phyloP scores from a whole-genome alignment of 1,140 invertebrate species.

The Scylla paramamosain region DNA sequence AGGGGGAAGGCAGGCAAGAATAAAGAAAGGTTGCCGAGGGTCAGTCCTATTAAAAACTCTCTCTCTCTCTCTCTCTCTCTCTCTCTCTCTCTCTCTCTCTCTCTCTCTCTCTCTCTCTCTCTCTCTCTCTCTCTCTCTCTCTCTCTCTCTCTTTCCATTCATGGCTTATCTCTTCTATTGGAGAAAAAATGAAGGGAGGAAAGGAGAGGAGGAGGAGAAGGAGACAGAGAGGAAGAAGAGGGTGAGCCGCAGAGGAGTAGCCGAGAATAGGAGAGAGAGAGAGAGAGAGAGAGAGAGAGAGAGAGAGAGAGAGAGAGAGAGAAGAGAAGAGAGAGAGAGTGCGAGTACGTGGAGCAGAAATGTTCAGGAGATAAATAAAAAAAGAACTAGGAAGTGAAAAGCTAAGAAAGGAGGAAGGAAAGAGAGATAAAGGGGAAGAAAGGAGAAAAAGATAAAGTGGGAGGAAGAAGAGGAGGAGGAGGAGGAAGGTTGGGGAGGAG shows the following conservation, averaged over 20 bases:
- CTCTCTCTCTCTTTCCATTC: neutral
- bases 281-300: slow-evolving; percentile 38
- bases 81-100: neutral
- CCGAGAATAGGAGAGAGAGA: neutral
- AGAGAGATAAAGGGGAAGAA: neutral
- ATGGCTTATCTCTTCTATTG: neutral
- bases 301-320: neutral
- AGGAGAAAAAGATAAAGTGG: neutral
- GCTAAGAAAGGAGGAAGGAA: neutral
- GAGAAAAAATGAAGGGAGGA: neutral
- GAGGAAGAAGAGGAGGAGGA: neutral
- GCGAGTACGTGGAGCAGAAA: too few species aligned
- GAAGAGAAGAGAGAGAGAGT: neutral
- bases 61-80: neutral
- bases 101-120: slow-evolving; percentile 24
- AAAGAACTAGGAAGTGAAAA: neutral
- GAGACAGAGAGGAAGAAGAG: neutral
- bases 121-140: slow-evolving; percentile 41
- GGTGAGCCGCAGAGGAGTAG: too few species aligned
- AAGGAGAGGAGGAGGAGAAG: neutral
- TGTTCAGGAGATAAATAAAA: neutral
- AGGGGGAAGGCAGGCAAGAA: neutral
- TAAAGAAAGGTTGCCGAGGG: neutral
- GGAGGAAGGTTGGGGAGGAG: neutral
- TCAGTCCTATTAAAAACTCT: neutral